Base-by-base conservation (phyloP, 1,140 invertebrate genomes). In the Polypedilum vanderplanki region DNA sequence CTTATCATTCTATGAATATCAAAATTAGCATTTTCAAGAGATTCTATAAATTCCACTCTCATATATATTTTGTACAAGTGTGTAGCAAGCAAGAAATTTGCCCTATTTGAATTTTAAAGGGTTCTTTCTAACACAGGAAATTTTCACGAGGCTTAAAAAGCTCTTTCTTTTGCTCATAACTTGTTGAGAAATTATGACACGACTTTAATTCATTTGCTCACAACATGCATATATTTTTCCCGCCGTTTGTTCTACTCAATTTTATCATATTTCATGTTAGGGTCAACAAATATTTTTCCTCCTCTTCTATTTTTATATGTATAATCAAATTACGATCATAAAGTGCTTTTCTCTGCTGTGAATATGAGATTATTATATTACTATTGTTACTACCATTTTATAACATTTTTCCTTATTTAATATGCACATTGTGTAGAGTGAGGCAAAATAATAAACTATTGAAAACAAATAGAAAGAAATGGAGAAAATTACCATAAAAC, bases 1-100 rank as follows among this genome's bases (percentile, higher is more conserved):
- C 46, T 57, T 57, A 57, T 57, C 46, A 57, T 57, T 12, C 12
- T n/a, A 57, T 57, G 46, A 57, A 3, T 57, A 70, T 70, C 65
- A 70, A 70, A 70, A 70, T 70, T 70, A 70, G 65, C 65, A 70
- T 70, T 70, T 57, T 12, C n/a, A 57, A 57, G 46, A 57, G 9
- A 57, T 57, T n/a, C 46, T 33, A 33, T 33, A 33, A 33, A 33
- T 33, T 57, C n/a, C 46, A 15, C 46, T 15, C 15, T 46, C 41
- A 46, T 46, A 41, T 41, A 7, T 10, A 41, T 41, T 41, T 10
- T 10, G 10, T 15, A 46, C 9, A 46, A 10, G 15, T 46, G 8
- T 46, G n/a, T 57, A 57, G n/a, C 15, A 57, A 57, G 46, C 12
- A 57, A 57, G 46, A n/a, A 57, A 57, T 4, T 33, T 33, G 1